Conservation (phyloP, 2,113 vertebrate species). For the Jacana jacana region DNA sequence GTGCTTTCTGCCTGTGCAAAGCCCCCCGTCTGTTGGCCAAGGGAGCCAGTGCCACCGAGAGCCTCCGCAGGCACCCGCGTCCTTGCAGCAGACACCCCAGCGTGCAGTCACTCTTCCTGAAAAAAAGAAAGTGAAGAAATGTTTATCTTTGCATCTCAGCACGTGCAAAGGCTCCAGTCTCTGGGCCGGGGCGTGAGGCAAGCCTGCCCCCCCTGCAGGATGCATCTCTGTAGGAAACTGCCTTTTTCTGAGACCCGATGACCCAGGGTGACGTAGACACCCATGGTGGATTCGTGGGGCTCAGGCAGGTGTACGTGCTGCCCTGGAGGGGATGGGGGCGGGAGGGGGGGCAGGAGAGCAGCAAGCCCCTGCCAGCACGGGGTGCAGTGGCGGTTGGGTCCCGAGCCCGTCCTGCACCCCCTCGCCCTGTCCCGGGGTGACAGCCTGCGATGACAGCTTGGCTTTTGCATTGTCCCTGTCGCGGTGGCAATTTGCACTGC, state of each 20-base stretch:
- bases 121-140: not conserved
- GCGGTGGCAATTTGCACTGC: rapidly evolving
- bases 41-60: not conserved
- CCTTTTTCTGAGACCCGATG: not conserved
- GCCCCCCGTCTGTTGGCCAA: not conserved
- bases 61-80: rapidly evolving
- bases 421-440: rapidly evolving
- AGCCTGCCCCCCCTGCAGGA: not conserved
- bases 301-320: rapidly evolving
- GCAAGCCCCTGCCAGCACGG: rapidly evolving
- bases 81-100: not conserved
- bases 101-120: not conserved
- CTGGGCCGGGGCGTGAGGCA: rapidly evolving
- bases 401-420: not conserved
- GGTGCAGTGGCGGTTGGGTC: rapidly evolving
- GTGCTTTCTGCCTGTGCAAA: not conserved
- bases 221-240: not conserved
- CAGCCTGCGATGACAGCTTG: rapidly evolving
- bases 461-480: rapidly evolving
- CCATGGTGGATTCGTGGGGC: rapidly evolving
- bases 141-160: not conserved
- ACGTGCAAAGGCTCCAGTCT: not conserved
- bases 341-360: not conserved
- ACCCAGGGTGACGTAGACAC: rapidly evolving
- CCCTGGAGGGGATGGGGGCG: not conserved